These are phyloP conservation scores for Macroglossus sobrinus DNA, from an alignment of 2,113 vertebrate species.

Conservation along the genomic window DNA sequence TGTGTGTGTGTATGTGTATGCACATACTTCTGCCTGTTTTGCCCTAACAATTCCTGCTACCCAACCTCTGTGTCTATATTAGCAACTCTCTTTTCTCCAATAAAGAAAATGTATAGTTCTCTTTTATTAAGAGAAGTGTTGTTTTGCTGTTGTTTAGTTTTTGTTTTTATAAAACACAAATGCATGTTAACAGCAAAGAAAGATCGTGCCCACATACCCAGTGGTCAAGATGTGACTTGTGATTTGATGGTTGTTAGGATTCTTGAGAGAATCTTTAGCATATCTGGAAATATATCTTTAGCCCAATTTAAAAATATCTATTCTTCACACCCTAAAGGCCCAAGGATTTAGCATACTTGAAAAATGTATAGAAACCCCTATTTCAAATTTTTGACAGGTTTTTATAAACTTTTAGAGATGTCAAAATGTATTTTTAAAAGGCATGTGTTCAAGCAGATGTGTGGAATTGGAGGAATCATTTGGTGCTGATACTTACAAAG, in stretches of 20 bases:
- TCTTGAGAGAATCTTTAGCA: background rate
- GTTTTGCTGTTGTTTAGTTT: background rate
- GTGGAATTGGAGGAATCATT: background rate
- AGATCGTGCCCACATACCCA: background rate
- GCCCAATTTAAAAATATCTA: background rate
- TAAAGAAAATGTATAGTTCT: background rate
- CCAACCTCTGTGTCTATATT: background rate
- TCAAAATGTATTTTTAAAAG: background rate
- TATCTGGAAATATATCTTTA: background rate
- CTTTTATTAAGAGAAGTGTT: background rate
- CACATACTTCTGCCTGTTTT: too few relatives aligned
- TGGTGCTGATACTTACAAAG: background rate
- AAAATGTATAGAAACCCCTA: background rate
- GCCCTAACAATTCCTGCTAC: rapidly evolving
- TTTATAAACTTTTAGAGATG: background rate
- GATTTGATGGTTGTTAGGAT: background rate
- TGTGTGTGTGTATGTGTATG: too few relatives aligned
- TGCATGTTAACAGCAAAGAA: background rate
- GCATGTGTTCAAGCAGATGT: background rate
- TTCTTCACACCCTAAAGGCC: background rate
- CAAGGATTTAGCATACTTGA: background rate
- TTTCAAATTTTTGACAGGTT: background rate
- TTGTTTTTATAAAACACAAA: background rate
- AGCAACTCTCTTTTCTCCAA: background rate
- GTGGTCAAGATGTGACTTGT: background rate